Percentiles rank a stretch among this genome's conserved stretches.
These are phyloP conservation scores for Junonia oenone DNA, from an alignment of 2,888 invertebrate species.

Conservation along the genomic window DNA sequence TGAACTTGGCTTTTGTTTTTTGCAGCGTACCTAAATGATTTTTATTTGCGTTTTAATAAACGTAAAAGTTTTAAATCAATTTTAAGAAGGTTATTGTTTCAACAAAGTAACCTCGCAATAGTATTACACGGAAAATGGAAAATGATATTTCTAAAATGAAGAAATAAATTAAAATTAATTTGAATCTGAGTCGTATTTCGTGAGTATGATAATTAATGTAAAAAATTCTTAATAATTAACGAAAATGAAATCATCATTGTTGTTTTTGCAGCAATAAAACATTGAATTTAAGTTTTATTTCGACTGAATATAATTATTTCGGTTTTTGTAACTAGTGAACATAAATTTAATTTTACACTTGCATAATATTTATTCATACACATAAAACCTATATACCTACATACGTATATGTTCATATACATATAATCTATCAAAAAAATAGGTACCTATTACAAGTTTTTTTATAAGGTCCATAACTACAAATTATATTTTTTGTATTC, in stretches of 20 bases:
- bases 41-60: not conserved
- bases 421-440: too few relatives aligned
- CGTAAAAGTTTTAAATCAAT: not conserved
- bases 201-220: not conserved
- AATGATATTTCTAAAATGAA: not conserved
- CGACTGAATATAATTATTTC: not conserved
- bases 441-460: too few relatives aligned
- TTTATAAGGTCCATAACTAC: too few relatives aligned
- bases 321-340: not conserved
- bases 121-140: not conserved
- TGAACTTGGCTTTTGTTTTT: not conserved
- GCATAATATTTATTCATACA: too few relatives aligned
- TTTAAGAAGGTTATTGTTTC: too few relatives aligned
- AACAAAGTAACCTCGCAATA: too few relatives aligned
- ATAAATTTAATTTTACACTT: too few relatives aligned
- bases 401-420: too few relatives aligned
- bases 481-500: too few relatives aligned
- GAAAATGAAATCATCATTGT: not conserved
- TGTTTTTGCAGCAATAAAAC: not conserved
- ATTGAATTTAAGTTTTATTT: not conserved
- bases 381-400: too few relatives aligned
- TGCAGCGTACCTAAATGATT: not conserved
- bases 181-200: too few relatives aligned
- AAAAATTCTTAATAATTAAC: not conserved
- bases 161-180: too few relatives aligned